These are phyloP conservation scores for Strix aluco DNA, from an alignment of 2,113 vertebrate species.

Conservation along the genomic window DNA sequence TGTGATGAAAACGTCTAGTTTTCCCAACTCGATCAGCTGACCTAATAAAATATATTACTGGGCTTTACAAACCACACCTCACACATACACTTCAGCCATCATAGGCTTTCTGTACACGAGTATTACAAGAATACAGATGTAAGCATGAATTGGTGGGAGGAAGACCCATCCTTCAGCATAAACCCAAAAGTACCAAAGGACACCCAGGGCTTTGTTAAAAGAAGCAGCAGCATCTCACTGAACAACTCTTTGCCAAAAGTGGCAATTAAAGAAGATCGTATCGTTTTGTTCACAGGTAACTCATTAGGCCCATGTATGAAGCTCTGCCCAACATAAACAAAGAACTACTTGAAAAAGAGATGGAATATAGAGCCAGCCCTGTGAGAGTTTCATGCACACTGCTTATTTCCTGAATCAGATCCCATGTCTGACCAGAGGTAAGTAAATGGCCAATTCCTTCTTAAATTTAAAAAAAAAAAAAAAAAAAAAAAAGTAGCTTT, in stretches of 20 bases:
- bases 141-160: background rate
- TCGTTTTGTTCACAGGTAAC: background rate
- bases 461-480: background rate
- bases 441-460: background rate
- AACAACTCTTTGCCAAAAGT: background rate
- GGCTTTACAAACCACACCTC: background rate
- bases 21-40: background rate
- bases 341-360: background rate
- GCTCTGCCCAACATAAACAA: background rate
- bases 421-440: background rate
- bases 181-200: background rate
- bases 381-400: background rate
- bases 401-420: background rate
- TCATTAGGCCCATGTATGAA: background rate
- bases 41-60: background rate
- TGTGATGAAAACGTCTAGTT: background rate
- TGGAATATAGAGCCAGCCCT: background rate
- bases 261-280: background rate
- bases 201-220: background rate
- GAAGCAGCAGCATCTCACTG: background rate
- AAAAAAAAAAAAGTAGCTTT: background rate
- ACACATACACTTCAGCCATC: background rate
- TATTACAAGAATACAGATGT: background rate
- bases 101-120: background rate
- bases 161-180: background rate